Base-by-base conservation (phyloP, 64 coral and sea anemone genomes). In the Catalaphyllia jardinei region DNA sequence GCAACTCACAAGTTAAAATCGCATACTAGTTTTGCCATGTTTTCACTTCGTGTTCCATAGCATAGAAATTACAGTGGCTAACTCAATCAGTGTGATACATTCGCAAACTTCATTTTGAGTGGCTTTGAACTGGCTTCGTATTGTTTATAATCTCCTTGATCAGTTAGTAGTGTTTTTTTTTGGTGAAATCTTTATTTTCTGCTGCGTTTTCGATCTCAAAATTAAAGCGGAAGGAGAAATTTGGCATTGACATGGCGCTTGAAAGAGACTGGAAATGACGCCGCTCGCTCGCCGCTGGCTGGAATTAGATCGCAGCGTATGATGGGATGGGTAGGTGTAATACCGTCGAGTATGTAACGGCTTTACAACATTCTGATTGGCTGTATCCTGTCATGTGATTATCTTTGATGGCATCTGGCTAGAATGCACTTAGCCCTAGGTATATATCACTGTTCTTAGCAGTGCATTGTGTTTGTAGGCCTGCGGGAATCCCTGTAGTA, bases 401-500 rank as follows among this genome's bases (percentile, higher is more conserved):
- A 46, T 46, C 5, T 57, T 57, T 15, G 1, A 57, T 11, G 10
- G 10, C 15, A 57, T 57, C 10, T 57, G 10, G 1, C 15, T 57
- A 46, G 54, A 57, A 14, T 57, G 54, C 54, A 57, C 15, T 16
- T 57, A 57, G 12, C 54, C 10, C 4, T 8, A 55, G 8, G 52
- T 55, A 57, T 15, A 5, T 46, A 46, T 46, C 6, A 46, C 42
- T 46, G 42, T 50, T 29, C 22, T 77, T 38, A n/a, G 6, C 22
- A 19, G 7, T 78, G 5, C 17, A 54, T 35, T 78, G 75, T 49
- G 8, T 22, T 52, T 60, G 8, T 29, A 39, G 90, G 93, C 97
- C 97, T 29, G 81, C 89, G 61, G 95, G 95, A 8, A 95, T 95
- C 60, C 90, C 97, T 91, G 90, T 95, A 27, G 91, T 99, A 74